A percentile compares a stretch with the other conserved stretches of the same genome.
Evolutionary conservation across 2,888 invertebrate genomes (phyloP).

Genomic region (Hydropsyche betteni): DNA sequence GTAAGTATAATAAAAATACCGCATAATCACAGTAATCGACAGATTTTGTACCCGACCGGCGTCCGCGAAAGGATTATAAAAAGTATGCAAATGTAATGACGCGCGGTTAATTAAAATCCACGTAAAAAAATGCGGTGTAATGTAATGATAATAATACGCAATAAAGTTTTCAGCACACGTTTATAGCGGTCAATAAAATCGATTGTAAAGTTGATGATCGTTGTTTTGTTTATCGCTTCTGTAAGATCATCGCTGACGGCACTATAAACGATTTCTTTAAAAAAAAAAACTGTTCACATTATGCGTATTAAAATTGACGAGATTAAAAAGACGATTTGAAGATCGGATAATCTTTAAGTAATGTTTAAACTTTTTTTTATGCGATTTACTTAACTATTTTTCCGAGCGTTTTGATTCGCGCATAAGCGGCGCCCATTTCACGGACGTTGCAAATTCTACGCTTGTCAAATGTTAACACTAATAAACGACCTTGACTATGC

Average conservation of each 20-base stretch:
- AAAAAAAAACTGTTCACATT: too few relatives aligned
- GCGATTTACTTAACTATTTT: too few relatives aligned
- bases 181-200: conserved; percentile 23
- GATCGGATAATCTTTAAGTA: neutral
- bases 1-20: conserved; percentile 25
- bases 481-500: conserved; percentile 30
- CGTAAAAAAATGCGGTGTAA: neutral
- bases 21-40: conserved; percentile 25
- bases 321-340: neutral
- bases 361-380: neutral
- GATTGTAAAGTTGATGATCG: neutral
- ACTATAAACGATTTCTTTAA: too few relatives aligned
- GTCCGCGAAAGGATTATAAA: conserved; percentile 7
- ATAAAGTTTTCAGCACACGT: conserved; percentile 12
- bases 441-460: conserved; percentile 7
- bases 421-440: neutral
- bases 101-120: conserved; percentile 4
- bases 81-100: conserved; percentile 24
- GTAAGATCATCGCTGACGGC: too few relatives aligned
- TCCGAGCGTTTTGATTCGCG: neutral
- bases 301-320: too few relatives aligned
- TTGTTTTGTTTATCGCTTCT: conserved; percentile 1
- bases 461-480: conserved; percentile 24
- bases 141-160: neutral
- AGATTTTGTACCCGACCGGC: conserved; percentile 7